These are phyloP conservation scores for Heptranchias perlo DNA, from an alignment of 2,113 vertebrate genomes.

Conservation along the genomic window DNA sequence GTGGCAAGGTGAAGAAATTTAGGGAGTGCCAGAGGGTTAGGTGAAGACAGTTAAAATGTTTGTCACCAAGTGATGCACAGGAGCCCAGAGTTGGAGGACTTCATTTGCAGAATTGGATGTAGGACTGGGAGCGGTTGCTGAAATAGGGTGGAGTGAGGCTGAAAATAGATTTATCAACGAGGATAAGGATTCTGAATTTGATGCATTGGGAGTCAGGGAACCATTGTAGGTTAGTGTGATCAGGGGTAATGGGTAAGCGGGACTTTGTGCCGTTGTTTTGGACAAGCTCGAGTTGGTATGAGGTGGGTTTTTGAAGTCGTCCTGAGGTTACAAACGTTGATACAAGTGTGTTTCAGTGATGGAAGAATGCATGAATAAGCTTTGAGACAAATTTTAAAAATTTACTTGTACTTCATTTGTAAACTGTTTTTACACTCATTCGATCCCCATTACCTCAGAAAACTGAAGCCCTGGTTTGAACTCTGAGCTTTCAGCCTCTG, in stretches of 20 bases:
- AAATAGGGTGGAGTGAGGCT: background rate
- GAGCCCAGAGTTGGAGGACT: background rate
- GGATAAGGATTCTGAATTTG: background rate
- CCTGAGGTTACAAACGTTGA: background rate
- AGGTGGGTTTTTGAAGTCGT: background rate
- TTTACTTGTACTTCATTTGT: no score
- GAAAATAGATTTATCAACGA: background rate
- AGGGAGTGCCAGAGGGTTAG: background rate
- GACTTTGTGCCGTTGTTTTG: background rate
- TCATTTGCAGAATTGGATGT: no score
- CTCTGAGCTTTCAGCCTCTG: no score
- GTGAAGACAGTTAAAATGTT: no score
- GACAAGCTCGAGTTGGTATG: background rate
- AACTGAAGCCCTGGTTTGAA: background rate
- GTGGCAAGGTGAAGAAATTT: background rate
- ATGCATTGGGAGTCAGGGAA: background rate
- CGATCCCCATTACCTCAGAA: background rate
- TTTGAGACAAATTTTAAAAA: no score
- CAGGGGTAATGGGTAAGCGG: no score
- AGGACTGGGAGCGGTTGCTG: no score
- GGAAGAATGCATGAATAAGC: background rate
- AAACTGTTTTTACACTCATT: background rate
- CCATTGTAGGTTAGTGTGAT: background rate
- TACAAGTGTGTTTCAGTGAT: background rate
- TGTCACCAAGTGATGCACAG: no score